These are phyloP conservation scores for Cremastobaeus sp. DNA, from an alignment of 2,888 invertebrate genomes.

Conservation along the genomic window DNA sequence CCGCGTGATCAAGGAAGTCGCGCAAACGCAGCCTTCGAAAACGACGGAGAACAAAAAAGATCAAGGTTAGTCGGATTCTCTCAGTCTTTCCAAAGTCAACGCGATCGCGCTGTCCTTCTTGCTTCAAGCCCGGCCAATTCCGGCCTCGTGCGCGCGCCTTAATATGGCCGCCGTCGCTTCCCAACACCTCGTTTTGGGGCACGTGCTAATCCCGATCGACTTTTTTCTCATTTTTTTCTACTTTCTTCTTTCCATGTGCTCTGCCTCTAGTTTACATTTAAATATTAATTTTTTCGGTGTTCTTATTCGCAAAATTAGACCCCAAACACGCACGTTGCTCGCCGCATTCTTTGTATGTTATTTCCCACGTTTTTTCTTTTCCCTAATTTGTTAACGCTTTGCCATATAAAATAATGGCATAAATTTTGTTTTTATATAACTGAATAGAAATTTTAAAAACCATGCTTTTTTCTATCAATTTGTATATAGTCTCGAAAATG, in stretches of 20 bases:
- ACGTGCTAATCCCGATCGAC: conserved; percentile 38
- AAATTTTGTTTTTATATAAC: conserved; percentile 3
- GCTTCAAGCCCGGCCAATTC: conserved; percentile 27
- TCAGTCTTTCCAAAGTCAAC: conserved; percentile 11
- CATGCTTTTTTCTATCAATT: neutral
- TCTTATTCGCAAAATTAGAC: too few species aligned
- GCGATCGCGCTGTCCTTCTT: conserved; percentile 29
- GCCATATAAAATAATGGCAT: too few species aligned
- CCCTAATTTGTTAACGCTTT: too few species aligned
- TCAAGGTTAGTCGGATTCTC: conserved; percentile 74
- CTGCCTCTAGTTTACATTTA: neutral
- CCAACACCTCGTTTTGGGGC: conserved; percentile 51
- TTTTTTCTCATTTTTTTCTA: conserved; percentile 6
- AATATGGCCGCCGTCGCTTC: conserved; percentile 60
- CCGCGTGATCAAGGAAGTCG: conserved; percentile 72
- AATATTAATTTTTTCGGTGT: too few species aligned
- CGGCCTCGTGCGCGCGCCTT: conserved; percentile 61
- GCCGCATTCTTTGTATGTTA: conserved; percentile 36
- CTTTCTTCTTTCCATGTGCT: neutral
- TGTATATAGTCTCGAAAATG: too few species aligned
- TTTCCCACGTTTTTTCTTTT: conserved; percentile 20
- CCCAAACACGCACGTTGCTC: neutral
- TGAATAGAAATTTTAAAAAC: neutral
- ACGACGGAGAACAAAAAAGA: conserved; percentile 75
- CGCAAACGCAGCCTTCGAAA: conserved; percentile 67